Conservation (phyloP, 2,797 vertebrate genomes). For the Garrulus glandarius region DNA sequence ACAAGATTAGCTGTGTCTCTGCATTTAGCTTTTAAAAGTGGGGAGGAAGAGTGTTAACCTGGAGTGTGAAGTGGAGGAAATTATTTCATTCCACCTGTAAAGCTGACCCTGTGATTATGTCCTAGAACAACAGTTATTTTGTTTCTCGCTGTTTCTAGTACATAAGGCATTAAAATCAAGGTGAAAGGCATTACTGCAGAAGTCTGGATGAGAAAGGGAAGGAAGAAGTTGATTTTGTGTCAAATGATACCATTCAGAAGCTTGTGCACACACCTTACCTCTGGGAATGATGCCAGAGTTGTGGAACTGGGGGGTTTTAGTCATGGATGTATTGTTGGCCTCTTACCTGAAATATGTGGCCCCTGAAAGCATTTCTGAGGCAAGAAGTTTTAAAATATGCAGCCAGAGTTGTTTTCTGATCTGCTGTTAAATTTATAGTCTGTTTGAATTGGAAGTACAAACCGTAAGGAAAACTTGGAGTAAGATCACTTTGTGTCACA, state of each 20-base stretch:
- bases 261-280: not conserved
- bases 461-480: not conserved
- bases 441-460: not conserved
- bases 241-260: not conserved
- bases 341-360: not conserved
- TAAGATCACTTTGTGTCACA: not conserved
- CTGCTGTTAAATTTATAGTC: not conserved
- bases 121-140: not conserved
- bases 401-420: not conserved
- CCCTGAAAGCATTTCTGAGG: not conserved
- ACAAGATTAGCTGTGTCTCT: not conserved
- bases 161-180: not conserved
- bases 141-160: not conserved
- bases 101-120: not conserved
- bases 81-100: not conserved
- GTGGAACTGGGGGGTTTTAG: fast-evolving
- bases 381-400: not conserved
- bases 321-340: not conserved
- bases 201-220: not conserved
- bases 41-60: not conserved
- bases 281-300: not conserved
- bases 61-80: not conserved
- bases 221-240: not conserved
- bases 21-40: not conserved
- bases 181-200: not conserved